Percentiles rank a stretch among this genome's conserved stretches.
phyloP scores from a whole-genome alignment of 2,888 invertebrate species.

The Adelognathus sp. region DNA sequence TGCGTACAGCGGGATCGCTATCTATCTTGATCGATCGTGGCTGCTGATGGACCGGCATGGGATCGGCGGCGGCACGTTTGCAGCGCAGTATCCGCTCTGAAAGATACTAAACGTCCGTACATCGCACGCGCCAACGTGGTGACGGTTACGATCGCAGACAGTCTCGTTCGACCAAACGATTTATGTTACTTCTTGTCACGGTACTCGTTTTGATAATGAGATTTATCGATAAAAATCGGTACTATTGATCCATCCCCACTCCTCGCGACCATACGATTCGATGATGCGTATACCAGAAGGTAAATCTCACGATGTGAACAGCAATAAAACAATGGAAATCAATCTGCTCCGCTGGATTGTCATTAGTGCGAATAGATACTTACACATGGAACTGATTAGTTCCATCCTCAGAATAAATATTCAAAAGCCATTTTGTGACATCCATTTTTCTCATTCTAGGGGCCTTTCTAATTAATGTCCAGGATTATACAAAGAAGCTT shows the following conservation, averaged over 20 bases:
- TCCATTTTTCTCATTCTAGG: no score
- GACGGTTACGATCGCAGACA: neutral
- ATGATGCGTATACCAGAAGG: constrained; percentile 37
- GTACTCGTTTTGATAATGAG: constrained; percentile 64
- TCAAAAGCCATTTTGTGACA: no score
- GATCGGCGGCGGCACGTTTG: constrained; percentile 23
- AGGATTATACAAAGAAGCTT: no score
- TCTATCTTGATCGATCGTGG: constrained; percentile 38
- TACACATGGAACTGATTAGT: no score
- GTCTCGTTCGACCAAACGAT: constrained; percentile 52
- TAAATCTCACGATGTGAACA: constrained; percentile 52
- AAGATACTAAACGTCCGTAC: constrained; percentile 17
- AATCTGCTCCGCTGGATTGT: constrained; percentile 61
- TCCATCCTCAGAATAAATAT: no score
- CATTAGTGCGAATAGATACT: no score
- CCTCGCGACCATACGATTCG: constrained; percentile 11
- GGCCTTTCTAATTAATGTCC: no score
- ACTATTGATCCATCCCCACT: constrained; percentile 31
- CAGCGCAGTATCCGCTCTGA: constrained; percentile 11
- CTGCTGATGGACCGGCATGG: constrained; percentile 14
- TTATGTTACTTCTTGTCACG: constrained; percentile 64
- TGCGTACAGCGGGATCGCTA: constrained; percentile 2
- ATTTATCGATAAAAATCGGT: constrained; percentile 69
- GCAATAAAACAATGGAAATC: constrained; percentile 43
- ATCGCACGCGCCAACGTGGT: constrained; percentile 27